These are phyloP conservation scores for Melopsittacus undulatus DNA, from an alignment of 2,797 vertebrate genomes.

Conservation along the genomic window DNA sequence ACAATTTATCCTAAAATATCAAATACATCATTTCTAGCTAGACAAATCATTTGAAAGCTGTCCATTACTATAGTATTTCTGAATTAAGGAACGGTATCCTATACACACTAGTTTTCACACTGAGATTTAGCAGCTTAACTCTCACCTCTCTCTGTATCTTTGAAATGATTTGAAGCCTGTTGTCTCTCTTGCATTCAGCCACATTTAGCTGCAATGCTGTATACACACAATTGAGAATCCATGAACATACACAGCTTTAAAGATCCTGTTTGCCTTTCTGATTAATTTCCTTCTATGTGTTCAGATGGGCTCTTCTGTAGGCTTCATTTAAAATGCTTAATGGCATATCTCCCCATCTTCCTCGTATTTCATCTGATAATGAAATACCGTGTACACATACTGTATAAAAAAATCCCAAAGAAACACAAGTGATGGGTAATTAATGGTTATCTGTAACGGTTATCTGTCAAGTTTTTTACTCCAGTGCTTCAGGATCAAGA, in stretches of 20 bases:
- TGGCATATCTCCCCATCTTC: not conserved
- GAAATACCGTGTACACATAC: not conserved
- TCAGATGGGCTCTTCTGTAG: not conserved
- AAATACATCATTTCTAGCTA: not conserved
- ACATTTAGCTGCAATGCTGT: not conserved
- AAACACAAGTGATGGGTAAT: not conserved
- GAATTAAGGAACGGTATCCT: conserved; percentile 3
- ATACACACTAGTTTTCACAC: not conserved
- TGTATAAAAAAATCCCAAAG: not conserved
- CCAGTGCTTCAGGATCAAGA: not conserved
- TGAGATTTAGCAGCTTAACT: not conserved
- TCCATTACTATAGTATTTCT: not conserved
- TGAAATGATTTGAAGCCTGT: not conserved
- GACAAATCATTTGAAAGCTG: conserved; percentile 11
- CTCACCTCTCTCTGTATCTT: not conserved
- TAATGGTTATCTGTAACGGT: not conserved
- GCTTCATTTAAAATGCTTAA: not conserved
- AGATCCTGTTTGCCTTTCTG: not conserved
- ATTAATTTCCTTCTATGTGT: not conserved
- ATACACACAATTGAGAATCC: not conserved
- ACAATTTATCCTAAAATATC: conserved; percentile 19
- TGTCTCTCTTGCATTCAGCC: not conserved
- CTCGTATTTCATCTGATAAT: not conserved
- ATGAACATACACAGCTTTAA: not conserved
- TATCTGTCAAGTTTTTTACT: not conserved